Conservation (phyloP, 2,888 invertebrate genomes). For the Thereva unica region DNA sequence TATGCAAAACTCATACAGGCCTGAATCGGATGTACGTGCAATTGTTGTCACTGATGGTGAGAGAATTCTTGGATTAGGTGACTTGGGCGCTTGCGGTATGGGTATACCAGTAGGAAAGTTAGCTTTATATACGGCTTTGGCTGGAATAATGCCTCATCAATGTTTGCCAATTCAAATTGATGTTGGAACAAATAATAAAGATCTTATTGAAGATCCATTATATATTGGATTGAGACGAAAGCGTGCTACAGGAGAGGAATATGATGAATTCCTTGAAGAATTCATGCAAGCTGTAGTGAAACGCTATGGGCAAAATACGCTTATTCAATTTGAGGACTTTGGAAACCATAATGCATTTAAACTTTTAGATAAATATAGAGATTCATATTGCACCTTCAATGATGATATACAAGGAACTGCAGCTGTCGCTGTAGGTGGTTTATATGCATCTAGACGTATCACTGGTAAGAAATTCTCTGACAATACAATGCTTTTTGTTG, state of each 20-base stretch:
- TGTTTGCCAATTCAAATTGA: conserved; percentile 93
- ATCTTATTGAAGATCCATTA: conserved; percentile 86
- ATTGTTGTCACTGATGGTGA: conserved; percentile 97
- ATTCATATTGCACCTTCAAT: conserved; percentile 95
- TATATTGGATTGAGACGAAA: conserved; percentile 92
- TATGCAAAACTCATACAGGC: conserved; percentile 59
- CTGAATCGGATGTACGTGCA: conserved; percentile 82
- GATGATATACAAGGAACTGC: conserved; percentile 99
- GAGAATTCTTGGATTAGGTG: conserved; percentile 94
- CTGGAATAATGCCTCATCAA: conserved; percentile 94
- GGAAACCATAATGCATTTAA: conserved; percentile 97
- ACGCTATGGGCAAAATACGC: conserved; percentile 83
- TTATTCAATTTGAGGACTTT: conserved; percentile 95
- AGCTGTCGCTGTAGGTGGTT: conserved; percentile 91
- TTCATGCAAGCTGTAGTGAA: conserved; percentile 93
- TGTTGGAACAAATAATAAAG: conserved; percentile 92
- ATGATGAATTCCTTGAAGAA: conserved; percentile 94
- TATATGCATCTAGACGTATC: conserved; percentile 61
- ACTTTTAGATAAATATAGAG: conserved; percentile 86
- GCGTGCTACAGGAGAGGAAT: conserved; percentile 80
- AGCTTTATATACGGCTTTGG: conserved; percentile 92
- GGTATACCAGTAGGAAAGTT: conserved; percentile 98
- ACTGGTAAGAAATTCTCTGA: conserved; percentile 76
- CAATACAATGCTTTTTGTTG: conserved; percentile 88
- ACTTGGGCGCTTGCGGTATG: conserved; percentile 94